These are phyloP conservation scores for Pyrochroa serraticornis DNA, from an alignment of 2,888 invertebrate species.

Conservation along the genomic window DNA sequence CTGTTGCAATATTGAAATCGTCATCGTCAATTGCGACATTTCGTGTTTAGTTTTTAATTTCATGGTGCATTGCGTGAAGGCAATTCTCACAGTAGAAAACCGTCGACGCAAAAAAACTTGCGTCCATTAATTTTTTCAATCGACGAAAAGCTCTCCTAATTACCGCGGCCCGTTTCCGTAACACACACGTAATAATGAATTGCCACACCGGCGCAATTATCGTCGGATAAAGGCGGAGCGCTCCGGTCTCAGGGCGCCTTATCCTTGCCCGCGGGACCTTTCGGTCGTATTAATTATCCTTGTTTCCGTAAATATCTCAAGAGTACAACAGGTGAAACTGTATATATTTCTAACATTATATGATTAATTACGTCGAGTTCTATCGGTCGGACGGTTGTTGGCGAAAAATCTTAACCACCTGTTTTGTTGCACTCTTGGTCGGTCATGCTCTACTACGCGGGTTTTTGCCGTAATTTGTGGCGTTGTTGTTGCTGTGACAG, in stretches of 20 bases:
- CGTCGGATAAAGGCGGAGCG: background rate
- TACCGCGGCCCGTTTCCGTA: no score
- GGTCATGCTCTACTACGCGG: no score
- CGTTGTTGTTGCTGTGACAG: no score
- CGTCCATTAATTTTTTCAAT: background rate
- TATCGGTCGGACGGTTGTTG: background rate
- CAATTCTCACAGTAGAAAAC: no score
- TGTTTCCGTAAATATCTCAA: slow-evolving; percentile 1
- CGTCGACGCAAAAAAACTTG: background rate
- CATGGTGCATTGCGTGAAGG: slow-evolving; percentile 1
- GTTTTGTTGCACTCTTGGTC: background rate
- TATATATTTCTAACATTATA: no score
- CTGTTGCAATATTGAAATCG: background rate
- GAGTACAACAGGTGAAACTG: slow-evolving; percentile 7
- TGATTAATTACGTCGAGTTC: background rate
- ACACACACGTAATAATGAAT: no score
- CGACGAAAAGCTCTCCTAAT: no score
- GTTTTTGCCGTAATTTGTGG: no score
- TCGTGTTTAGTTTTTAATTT: slow-evolving; percentile 4
- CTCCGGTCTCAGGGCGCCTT: background rate
- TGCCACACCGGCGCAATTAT: no score
- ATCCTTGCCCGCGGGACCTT: background rate
- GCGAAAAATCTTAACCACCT: slow-evolving; percentile 1
- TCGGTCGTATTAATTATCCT: background rate
- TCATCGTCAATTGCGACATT: background rate